phyloP scores from a whole-genome alignment of 1,140 invertebrate genomes.

The Atta colombica region DNA sequence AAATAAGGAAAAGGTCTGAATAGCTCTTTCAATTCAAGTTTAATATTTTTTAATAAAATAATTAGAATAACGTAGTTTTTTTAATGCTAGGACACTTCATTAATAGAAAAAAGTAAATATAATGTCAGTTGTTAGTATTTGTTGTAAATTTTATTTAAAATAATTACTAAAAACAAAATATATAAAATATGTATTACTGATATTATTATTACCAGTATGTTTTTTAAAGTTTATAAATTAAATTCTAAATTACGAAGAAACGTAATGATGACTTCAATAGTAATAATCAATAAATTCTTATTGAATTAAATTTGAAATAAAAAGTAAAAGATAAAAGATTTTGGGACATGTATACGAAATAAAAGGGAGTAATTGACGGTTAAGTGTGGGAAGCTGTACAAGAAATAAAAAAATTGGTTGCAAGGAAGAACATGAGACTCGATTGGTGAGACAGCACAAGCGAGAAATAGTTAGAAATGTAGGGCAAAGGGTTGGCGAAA shows the following conservation, averaged over 20 bases:
- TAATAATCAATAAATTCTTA: neutral
- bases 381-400: neutral
- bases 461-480: slow-evolving; percentile 73
- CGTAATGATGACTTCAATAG: neutral
- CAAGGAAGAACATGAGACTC: slow-evolving; percentile 56
- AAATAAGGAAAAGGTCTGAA: neutral
- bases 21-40: neutral
- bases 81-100: neutral
- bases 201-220: neutral
- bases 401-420: slow-evolving; percentile 55
- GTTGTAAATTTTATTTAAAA: slow-evolving; percentile 6
- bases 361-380: neutral
- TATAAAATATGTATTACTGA: neutral
- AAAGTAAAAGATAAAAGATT: neutral
- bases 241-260: slow-evolving; percentile 7
- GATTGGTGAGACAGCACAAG: slow-evolving; percentile 46
- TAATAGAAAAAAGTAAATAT: slow-evolving; percentile 16
- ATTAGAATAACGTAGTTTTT: neutral
- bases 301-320: neutral
- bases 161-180: neutral
- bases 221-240: neutral
- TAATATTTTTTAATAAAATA: neutral
- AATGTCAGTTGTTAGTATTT: neutral
- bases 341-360: neutral
- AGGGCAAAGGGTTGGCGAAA: slow-evolving; percentile 78